A percentile compares a stretch with the other conserved stretches of the same genome.
Evolutionary conservation across 1,140 invertebrate species (phyloP).

Genomic region (Pararge aegeria): DNA sequence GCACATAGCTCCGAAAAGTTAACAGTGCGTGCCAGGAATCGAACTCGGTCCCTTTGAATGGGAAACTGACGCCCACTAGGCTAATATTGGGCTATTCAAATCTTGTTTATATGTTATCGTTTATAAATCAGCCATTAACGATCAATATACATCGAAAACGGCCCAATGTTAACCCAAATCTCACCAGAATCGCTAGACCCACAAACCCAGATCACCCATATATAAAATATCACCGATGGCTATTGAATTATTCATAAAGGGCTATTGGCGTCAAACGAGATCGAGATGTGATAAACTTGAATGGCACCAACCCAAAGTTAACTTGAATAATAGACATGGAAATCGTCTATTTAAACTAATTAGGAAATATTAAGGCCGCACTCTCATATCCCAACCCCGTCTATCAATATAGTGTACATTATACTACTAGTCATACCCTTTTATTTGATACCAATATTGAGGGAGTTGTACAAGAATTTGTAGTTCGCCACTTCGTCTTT

Average conservation of each 20-base stretch:
- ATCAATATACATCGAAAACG: background rate
- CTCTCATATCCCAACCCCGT: too few relatives aligned
- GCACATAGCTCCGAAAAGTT: too few relatives aligned
- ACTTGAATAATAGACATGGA: background rate
- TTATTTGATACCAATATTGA: too few relatives aligned
- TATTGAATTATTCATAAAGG: slow-evolving; percentile 33
- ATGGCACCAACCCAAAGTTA: slow-evolving; percentile 8
- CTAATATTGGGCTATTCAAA: background rate
- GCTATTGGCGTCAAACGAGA: slow-evolving; percentile 19
- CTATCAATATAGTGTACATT: too few relatives aligned
- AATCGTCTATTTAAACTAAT: too few relatives aligned
- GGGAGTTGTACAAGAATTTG: too few relatives aligned
- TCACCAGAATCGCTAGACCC: slow-evolving; percentile 1
- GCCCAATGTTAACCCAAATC: background rate
- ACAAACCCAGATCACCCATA: slow-evolving; percentile 18
- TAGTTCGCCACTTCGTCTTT: too few relatives aligned
- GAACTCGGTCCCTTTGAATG: too few relatives aligned
- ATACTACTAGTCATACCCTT: too few relatives aligned
- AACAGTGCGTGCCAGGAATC: too few relatives aligned
- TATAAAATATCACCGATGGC: slow-evolving; percentile 21
- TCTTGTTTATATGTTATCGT: background rate
- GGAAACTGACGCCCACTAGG: background rate
- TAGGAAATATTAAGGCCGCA: too few relatives aligned
- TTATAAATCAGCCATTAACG: background rate
- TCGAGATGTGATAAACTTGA: slow-evolving; percentile 16